Evolutionary conservation across 2,113 vertebrate species (phyloP).

Genomic region (Nibea albiflora): DNA sequence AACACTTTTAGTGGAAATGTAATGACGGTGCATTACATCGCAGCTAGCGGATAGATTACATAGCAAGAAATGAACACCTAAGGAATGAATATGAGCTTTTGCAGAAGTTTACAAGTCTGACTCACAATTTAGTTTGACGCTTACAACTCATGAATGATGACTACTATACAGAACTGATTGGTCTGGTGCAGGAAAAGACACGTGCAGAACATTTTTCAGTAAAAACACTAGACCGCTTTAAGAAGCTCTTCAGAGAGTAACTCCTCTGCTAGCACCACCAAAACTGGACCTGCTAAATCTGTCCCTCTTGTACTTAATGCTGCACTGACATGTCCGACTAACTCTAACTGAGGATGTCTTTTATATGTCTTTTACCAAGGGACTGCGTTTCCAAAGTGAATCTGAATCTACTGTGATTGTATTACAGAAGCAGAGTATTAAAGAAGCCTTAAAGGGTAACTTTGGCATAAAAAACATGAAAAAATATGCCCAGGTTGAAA

Average conservation of each 20-base stretch:
- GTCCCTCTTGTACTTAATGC: too few species aligned
- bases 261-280: too few species aligned
- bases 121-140: not conserved
- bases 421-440: not conserved
- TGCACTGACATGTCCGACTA: too few species aligned
- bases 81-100: constrained; percentile 21
- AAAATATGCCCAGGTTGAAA: too few species aligned
- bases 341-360: not conserved
- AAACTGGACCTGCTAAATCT: too few species aligned
- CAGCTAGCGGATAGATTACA: not conserved
- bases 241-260: not conserved
- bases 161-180: not conserved
- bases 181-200: not conserved
- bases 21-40: not conserved
- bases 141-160: not conserved
- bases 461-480: too few species aligned
- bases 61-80: not conserved
- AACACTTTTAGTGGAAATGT: not conserved
- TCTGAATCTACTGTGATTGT: constrained; percentile 15
- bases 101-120: constrained; percentile 25
- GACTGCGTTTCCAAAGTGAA: constrained; percentile 26
- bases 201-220: not conserved
- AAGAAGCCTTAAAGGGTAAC: not conserved
- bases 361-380: constrained; percentile 24
- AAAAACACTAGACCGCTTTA: not conserved